Evolutionary conservation across 1,140 invertebrate species (phyloP).

Genomic region (Arion vulgaris): DNA sequence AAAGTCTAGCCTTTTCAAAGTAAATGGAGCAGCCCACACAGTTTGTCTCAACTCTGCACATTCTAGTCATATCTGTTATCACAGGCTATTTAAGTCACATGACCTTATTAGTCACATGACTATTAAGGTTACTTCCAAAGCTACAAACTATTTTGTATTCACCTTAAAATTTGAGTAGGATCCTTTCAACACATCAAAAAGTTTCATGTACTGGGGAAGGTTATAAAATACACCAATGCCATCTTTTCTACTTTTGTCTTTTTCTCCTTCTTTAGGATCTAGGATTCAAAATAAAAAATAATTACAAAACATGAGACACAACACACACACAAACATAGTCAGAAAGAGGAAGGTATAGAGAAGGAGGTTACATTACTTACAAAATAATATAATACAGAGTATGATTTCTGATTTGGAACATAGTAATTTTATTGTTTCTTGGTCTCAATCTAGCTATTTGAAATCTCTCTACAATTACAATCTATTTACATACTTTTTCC

Average conservation of each 20-base stretch:
- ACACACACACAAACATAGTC: neutral
- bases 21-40: no score
- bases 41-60: no score
- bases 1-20: no score
- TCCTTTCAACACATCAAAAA: constrained; percentile 83
- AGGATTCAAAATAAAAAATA: constrained; percentile 7
- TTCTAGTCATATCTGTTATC: no score
- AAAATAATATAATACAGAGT: constrained; percentile 8
- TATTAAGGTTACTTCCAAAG: no score
- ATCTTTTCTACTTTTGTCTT: constrained; percentile 69
- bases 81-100: no score
- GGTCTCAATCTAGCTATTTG: no score
- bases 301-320: neutral
- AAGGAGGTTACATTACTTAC: neutral
- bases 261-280: constrained; percentile 64
- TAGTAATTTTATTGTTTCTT: no score
- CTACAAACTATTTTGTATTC: constrained; percentile 37
- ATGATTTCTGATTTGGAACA: no score
- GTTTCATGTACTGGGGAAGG: constrained; percentile 83
- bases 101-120: no score
- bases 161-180: constrained; percentile 87
- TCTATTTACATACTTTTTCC: no score
- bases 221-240: constrained; percentile 79
- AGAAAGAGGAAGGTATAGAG: neutral
- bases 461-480: no score